phyloP scores from a whole-genome alignment of 2,888 invertebrate species.

The Drosophila cognata region DNA sequence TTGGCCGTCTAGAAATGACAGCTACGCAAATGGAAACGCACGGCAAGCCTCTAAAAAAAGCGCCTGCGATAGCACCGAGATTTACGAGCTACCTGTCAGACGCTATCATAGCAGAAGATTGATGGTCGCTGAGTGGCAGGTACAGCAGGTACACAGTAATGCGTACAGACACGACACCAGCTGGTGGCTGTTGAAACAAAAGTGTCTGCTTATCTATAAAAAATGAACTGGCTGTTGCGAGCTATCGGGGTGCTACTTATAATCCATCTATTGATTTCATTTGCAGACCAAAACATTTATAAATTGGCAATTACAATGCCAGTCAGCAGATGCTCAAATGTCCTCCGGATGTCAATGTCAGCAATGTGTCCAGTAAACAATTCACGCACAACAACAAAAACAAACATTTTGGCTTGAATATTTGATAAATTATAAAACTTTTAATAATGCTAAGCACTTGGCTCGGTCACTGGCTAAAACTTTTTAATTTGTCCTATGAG shows the following conservation, averaged over 20 bases:
- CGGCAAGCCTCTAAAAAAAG: constrained; percentile 38
- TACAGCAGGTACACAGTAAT: constrained; percentile 26
- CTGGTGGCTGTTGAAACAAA: constrained; percentile 44
- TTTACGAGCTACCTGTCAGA: constrained; percentile 76
- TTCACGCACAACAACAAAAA: constrained; percentile 22
- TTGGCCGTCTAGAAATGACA: constrained; percentile 62
- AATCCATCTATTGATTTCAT: constrained; percentile 54
- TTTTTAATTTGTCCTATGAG: constrained; percentile 71
- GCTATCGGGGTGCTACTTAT: constrained; percentile 47
- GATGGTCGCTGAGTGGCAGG: constrained; percentile 66
- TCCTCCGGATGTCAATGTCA: constrained; percentile 55
- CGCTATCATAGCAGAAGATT: constrained; percentile 74
- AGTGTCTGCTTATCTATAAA: constrained; percentile 63
- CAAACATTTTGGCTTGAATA: constrained; percentile 35
- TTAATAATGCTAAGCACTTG: constrained; percentile 72
- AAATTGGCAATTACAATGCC: constrained; percentile 60
- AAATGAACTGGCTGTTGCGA: constrained; percentile 59
- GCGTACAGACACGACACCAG: constrained; percentile 20
- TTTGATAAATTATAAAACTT: constrained; percentile 78
- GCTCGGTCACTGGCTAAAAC: constrained; percentile 54
- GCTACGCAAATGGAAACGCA: constrained; percentile 72
- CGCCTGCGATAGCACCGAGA: constrained; percentile 65
- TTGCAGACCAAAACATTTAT: constrained; percentile 44
- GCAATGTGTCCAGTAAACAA: constrained; percentile 62
- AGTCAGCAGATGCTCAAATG: constrained; percentile 34